Conservation (phyloP, 2,113 vertebrate genomes). For the Prinia subflava region DNA sequence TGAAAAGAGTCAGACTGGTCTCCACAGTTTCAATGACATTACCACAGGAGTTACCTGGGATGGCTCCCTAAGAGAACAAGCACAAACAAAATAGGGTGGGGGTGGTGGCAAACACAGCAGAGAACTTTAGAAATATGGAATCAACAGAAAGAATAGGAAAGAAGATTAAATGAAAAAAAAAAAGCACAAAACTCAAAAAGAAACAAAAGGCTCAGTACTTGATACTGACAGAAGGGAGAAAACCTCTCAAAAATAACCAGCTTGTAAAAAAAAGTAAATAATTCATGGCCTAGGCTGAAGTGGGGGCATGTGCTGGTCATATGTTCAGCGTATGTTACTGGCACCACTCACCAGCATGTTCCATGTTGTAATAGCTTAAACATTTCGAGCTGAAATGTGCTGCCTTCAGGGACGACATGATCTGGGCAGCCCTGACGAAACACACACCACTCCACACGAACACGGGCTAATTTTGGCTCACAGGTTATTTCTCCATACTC, state of each 20-base stretch:
- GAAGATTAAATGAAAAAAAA: background rate
- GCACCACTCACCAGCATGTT: slow-evolving; percentile 26
- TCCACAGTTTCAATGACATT: background rate
- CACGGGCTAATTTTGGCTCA: slow-evolving; percentile 40
- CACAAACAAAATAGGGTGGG: background rate
- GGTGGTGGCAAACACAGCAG: background rate
- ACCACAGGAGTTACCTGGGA: background rate
- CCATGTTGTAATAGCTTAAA: slow-evolving; percentile 45
- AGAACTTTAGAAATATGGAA: background rate
- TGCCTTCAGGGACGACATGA: slow-evolving; percentile 56
- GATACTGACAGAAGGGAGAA: background rate
- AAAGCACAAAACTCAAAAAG: background rate
- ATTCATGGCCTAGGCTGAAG: background rate
- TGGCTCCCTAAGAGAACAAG: background rate
- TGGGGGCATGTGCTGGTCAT: slow-evolving; percentile 49
- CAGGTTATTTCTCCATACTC: slow-evolving; percentile 45
- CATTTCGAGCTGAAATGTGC: slow-evolving; percentile 6
- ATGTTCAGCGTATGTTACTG: slow-evolving; percentile 43
- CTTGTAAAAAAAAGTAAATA: slow-evolving; percentile 35
- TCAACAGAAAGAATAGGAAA: background rate
- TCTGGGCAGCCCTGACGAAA: slow-evolving; percentile 54
- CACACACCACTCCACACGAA: slow-evolving; percentile 6
- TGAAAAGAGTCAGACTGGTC: background rate
- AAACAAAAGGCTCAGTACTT: slow-evolving; percentile 15
- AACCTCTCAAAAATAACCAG: background rate